Conservation (phyloP, 2,113 vertebrate species). For the Paralichthys olivaceus region DNA sequence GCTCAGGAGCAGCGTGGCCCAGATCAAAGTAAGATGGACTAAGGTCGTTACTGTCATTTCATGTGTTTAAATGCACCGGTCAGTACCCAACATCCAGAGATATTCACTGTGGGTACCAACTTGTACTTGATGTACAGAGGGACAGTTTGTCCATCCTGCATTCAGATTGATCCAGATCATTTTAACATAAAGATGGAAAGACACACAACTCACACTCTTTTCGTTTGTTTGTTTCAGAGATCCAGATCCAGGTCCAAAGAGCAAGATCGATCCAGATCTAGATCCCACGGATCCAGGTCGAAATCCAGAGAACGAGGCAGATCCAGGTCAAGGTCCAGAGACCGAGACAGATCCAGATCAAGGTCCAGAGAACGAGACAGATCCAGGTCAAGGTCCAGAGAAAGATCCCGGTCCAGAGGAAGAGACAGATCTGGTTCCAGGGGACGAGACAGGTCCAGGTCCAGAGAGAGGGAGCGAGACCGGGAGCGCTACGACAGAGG, state of each 20-base stretch:
- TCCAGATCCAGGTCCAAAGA: slow-evolving; percentile 37
- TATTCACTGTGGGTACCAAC: no score
- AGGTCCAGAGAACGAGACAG: slow-evolving; percentile 16
- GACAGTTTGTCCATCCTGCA: not conserved
- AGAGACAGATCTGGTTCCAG: slow-evolving; percentile 13
- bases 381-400: slow-evolving; percentile 1
- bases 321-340: slow-evolving; percentile 8
- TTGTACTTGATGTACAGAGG: not conserved
- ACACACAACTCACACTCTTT: not conserved
- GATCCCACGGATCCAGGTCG: not conserved
- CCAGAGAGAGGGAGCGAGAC: slow-evolving; percentile 22
- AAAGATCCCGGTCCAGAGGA: slow-evolving; percentile 35
- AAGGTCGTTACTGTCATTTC: not conserved
- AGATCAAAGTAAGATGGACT: slow-evolving; percentile 75
- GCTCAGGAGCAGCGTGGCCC: slow-evolving; percentile 82
- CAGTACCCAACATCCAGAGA: no score
- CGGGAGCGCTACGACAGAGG: slow-evolving; percentile 65
- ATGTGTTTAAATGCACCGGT: not conserved
- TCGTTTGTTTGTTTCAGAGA: not conserved
- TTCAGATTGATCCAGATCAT: not conserved
- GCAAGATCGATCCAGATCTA: not conserved
- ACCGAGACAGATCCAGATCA: slow-evolving; percentile 11
- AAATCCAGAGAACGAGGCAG: slow-evolving; percentile 16
- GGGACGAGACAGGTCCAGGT: slow-evolving; percentile 4
- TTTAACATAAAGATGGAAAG: not conserved